These are phyloP conservation scores for Oligia strigilis DNA, from an alignment of 2,888 invertebrate genomes.

Conservation along the genomic window DNA sequence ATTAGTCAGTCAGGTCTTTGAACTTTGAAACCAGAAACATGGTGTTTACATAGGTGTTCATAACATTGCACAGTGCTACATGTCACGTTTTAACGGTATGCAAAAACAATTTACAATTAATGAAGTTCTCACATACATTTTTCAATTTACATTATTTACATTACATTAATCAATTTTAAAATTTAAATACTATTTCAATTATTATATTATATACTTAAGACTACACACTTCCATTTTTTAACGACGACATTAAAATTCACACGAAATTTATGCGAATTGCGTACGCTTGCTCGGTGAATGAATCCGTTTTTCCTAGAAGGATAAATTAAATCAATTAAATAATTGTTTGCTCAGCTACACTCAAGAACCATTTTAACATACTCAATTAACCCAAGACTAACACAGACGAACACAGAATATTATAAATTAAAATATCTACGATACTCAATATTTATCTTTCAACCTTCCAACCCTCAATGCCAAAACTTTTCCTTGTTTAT, in stretches of 20 bases:
- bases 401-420: background rate
- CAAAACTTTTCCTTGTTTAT: slow-evolving; percentile 18
- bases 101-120: too few species aligned
- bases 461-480: background rate
- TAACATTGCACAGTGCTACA: too few species aligned
- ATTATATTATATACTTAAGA: too few species aligned
- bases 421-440: background rate
- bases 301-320: background rate
- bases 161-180: too few species aligned
- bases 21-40: too few species aligned
- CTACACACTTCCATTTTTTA: too few species aligned
- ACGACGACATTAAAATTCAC: background rate
- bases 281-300: background rate
- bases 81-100: too few species aligned
- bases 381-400: background rate
- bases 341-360: background rate
- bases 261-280: background rate
- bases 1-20: too few species aligned
- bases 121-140: too few species aligned
- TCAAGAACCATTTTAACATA: background rate
- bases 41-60: too few species aligned
- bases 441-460: slow-evolving; percentile 31
- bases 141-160: too few species aligned
- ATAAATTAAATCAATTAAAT: background rate
- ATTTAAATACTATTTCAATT: too few species aligned